Percentiles rank a stretch among this genome's conserved stretches.
Evolutionary conservation across 2,113 vertebrate genomes (phyloP).

Genomic region (Centrocercus urophasianus): DNA sequence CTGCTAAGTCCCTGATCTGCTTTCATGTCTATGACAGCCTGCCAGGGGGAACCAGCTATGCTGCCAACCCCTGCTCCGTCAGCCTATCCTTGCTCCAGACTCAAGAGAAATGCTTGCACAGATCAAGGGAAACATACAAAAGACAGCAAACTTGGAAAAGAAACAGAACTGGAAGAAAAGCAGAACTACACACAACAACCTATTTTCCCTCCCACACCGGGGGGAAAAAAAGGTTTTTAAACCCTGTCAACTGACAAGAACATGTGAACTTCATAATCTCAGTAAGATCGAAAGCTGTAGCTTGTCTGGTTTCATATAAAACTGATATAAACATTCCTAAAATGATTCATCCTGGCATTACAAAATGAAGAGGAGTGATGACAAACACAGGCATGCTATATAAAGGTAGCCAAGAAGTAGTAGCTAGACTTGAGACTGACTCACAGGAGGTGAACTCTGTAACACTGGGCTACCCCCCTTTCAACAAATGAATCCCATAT

Average conservation of each 20-base stretch:
- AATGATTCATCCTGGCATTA: constrained; percentile 31
- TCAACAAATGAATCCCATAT: constrained; percentile 12
- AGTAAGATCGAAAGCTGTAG: not conserved
- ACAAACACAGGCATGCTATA: constrained; percentile 46
- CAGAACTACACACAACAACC: not conserved
- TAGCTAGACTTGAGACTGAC: constrained; percentile 57
- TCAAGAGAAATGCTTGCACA: not conserved
- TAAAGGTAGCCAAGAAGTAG: constrained; percentile 58
- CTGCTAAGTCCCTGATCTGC: not conserved
- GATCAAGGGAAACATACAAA: not conserved
- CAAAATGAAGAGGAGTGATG: constrained; percentile 55
- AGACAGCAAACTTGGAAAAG: not conserved
- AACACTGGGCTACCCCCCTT: not conserved
- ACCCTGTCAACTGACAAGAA: not conserved
- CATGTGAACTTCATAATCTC: not conserved
- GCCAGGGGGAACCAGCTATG: not conserved
- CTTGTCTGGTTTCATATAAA: constrained; percentile 53
- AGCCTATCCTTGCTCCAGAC: not conserved
- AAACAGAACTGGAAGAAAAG: not conserved
- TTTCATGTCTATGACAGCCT: not conserved
- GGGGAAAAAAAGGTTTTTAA: not conserved
- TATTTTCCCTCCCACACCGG: not conserved
- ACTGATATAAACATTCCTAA: constrained; percentile 49
- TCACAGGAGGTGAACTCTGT: constrained; percentile 44
- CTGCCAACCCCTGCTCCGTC: fast-evolving